Evolutionary conservation across 1,140 invertebrate genomes (phyloP).

Genomic region (Sesamia nonagrioides): DNA sequence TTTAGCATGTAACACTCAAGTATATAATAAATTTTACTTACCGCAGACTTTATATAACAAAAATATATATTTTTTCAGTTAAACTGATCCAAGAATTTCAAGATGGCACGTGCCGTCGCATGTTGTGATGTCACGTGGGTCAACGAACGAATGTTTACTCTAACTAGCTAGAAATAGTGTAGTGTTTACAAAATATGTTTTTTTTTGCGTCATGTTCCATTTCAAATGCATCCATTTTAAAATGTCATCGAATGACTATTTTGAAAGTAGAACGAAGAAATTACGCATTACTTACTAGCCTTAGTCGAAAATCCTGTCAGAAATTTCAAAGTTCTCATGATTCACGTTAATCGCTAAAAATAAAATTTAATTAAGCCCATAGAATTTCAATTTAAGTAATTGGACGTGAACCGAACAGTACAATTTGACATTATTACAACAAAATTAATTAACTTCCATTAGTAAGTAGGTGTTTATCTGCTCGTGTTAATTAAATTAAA

Average conservation of each 20-base stretch:
- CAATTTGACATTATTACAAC: neutral
- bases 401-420: neutral
- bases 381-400: neutral
- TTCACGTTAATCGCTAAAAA: neutral
- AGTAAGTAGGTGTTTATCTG: neutral
- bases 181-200: slow-evolving; percentile 33
- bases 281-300: no score
- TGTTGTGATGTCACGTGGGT: slow-evolving; percentile 11
- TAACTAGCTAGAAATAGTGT: slow-evolving; percentile 7
- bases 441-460: slow-evolving; percentile 1
- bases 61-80: neutral
- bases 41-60: neutral
- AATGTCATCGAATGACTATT: no score
- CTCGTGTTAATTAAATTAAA: slow-evolving; percentile 1
- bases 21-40: neutral
- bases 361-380: neutral
- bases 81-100: neutral
- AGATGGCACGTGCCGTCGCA: neutral
- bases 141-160: slow-evolving; percentile 16
- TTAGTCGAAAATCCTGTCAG: no score
- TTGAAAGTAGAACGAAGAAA: no score
- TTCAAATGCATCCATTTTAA: neutral
- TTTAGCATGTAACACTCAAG: neutral
- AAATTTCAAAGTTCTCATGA: no score
- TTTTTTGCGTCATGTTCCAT: no score